These are phyloP conservation scores for Apostichopus leukothele DNA, from an alignment of 53 echinoderm and acorn worm genomes.

Conservation along the genomic window DNA sequence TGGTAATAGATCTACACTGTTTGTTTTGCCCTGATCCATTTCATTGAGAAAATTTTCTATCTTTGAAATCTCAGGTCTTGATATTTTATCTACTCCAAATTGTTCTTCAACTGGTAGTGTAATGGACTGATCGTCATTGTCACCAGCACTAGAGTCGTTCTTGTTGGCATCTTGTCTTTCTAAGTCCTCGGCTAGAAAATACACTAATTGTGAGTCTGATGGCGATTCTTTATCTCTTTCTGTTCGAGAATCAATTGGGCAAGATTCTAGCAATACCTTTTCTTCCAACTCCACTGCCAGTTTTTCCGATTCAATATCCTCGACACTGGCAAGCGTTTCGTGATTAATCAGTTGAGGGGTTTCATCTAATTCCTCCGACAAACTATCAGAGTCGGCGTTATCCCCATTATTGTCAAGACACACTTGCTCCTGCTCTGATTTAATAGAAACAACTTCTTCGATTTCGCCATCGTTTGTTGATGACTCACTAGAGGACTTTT, in stretches of 20 bases:
- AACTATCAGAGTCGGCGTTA: neutral
- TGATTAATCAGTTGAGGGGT: neutral
- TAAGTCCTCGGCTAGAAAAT: neutral
- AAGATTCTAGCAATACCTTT: neutral
- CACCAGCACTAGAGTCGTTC: neutral
- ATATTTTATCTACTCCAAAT: neutral
- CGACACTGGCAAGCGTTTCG: neutral
- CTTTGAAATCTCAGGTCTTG: neutral
- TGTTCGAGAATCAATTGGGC: neutral
- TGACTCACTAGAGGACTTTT: too few relatives aligned
- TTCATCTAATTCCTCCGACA: neutral
- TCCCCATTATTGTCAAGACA: neutral
- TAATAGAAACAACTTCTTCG: too few relatives aligned
- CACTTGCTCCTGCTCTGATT: too few relatives aligned
- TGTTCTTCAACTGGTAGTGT: neutral
- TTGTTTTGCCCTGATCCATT: neutral
- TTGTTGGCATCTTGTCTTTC: neutral
- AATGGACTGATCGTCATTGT: neutral
- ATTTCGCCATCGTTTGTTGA: too few relatives aligned
- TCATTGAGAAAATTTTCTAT: conserved; percentile 11
- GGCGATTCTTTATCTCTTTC: neutral
- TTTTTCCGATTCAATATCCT: conserved; percentile 4
- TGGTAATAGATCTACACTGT: neutral
- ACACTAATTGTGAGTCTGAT: neutral
- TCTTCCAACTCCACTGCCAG: conserved; percentile 1